Conservation (phyloP, 2,797 vertebrate genomes). For the Otolemur crassicaudatus region DNA sequence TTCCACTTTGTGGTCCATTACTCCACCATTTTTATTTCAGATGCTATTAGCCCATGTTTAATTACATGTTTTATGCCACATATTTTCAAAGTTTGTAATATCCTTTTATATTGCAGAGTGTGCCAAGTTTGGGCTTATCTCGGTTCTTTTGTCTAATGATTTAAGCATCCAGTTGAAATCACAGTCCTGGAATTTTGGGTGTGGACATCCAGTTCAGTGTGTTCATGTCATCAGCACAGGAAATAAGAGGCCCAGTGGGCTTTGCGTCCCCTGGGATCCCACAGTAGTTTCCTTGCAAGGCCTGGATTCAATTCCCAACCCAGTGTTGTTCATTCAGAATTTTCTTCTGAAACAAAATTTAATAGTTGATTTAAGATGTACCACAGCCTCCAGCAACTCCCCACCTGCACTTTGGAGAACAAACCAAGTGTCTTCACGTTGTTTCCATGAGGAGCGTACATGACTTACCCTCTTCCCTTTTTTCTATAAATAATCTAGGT, state of each 20-base stretch:
- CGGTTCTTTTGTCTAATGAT: neutral
- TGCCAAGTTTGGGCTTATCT: neutral
- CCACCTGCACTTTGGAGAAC: neutral
- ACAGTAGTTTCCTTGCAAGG: neutral
- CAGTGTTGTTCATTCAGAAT: neutral
- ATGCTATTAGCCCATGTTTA: neutral
- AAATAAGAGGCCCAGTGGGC: neutral
- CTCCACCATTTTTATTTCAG: neutral
- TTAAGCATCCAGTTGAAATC: neutral
- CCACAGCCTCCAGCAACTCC: neutral
- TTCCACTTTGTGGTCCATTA: neutral
- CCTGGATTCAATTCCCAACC: neutral
- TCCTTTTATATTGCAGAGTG: neutral
- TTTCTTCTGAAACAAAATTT: neutral
- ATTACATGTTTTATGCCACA: neutral
- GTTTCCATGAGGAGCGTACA: neutral
- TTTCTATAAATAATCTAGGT: neutral
- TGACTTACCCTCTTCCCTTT: neutral
- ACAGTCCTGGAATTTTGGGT: neutral
- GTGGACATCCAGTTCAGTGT: neutral
- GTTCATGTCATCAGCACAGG: neutral
- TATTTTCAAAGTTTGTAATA: neutral
- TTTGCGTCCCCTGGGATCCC: neutral
- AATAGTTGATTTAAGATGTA: neutral
- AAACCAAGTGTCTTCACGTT: neutral